phyloP scores from a whole-genome alignment of 2,113 vertebrate species.

The human region DNA sequence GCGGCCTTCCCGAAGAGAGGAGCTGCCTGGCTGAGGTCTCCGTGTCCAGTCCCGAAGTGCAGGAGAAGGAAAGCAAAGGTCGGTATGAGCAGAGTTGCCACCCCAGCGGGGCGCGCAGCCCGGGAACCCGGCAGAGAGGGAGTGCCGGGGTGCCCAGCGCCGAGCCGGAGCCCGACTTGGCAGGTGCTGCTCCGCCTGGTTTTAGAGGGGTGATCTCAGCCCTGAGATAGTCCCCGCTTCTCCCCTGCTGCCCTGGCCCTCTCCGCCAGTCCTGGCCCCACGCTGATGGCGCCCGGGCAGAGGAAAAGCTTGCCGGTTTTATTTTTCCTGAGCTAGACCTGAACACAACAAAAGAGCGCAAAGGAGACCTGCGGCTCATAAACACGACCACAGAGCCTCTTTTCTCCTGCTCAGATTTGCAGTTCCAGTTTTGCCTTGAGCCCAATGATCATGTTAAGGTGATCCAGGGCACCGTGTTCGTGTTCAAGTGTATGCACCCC shows the following conservation, averaged over 20 bases:
- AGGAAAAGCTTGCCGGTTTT: constrained; percentile 65
- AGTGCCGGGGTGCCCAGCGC: constrained; percentile 92
- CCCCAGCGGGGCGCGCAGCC: constrained; percentile 89
- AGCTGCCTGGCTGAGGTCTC: constrained; percentile 91
- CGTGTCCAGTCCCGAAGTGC: constrained; percentile 95
- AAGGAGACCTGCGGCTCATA: constrained; percentile 79
- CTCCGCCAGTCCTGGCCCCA: constrained; percentile 50
- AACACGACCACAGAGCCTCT: constrained; percentile 74
- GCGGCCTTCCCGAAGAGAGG: constrained; percentile 91
- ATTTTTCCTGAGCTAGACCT: constrained; percentile 72
- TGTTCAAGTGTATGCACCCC: constrained; percentile 80
- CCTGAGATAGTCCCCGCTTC: constrained; percentile 12
- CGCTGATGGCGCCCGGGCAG: constrained; percentile 58
- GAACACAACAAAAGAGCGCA: constrained; percentile 80
- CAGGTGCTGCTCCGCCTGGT: constrained; percentile 81
- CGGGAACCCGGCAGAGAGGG: constrained; percentile 89
- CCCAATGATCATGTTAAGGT: constrained; percentile 72
- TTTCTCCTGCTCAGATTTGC: constrained; percentile 73
- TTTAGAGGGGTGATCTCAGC: constrained; percentile 67
- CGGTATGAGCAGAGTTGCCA: constrained; percentile 93
- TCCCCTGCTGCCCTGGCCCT: constrained; percentile 20
- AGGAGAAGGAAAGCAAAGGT: constrained; percentile 98
- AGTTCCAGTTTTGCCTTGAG: constrained; percentile 38
- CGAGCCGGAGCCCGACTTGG: constrained; percentile 84
- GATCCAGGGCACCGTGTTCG: constrained; percentile 67